Base-by-base conservation (phyloP, 2,888 invertebrate genomes). In the Saturnia pavonia region DNA sequence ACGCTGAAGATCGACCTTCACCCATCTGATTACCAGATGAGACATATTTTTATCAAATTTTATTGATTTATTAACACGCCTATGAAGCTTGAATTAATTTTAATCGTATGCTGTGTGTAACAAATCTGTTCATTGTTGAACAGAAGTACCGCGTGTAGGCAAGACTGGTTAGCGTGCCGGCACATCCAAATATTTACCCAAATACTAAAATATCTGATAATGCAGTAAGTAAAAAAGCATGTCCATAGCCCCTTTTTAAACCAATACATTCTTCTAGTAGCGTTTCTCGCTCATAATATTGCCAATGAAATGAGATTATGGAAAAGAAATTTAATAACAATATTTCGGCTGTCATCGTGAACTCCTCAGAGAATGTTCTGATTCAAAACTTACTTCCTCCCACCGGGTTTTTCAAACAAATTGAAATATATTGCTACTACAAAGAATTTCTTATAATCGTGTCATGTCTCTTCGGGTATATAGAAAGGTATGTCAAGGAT, bases 351-450 rank as follows among this genome's bases (percentile, higher is more conserved):
- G 22, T 54, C 22, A 54, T 54, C 54, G 22, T 54, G 54, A 54
- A 22, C 54, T 48, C 48, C 48, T 4, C 48, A 19, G 73, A 76
- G 78, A 77, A 79, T 82, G 75, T 72, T 73, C 74, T 79, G 78
- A 80, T 82, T 78, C 72, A 72, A 77, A 81, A 80, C 72, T 76
- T 77, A 79, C 73, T 76, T 76, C 74, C 70, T 78, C 77, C 70
- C 69, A 68, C 69, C 72, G 73, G 73, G 78, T 76, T 34, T 40
- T 76, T 74, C 69, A 73, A 75, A 75, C 73, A 80, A 81, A 84
- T 81, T 82, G 82, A 77, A 81, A 80, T 74, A 83, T 81, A 83
- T 82, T 80, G 75, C 76, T 60, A 60, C 12, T 60, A 60, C 57
- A 60, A 27, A 60, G 57, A 60, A 60, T 60, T 60, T 27, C 69